These are phyloP conservation scores for Toxotes chatareus DNA, from an alignment of 2,113 vertebrate genomes.

Conservation along the genomic window DNA sequence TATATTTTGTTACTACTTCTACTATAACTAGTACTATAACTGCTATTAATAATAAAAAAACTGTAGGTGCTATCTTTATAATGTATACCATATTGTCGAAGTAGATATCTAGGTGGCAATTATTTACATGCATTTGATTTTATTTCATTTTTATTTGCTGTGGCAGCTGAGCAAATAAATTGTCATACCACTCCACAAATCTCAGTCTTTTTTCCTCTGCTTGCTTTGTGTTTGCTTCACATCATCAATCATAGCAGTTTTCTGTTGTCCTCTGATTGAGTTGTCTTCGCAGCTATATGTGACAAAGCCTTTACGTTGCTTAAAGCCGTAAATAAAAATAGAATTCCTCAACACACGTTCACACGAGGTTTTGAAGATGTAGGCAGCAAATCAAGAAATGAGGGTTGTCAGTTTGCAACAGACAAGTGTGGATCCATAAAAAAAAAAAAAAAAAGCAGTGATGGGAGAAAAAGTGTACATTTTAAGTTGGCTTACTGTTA, in stretches of 20 bases:
- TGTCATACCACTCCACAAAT: constrained; percentile 48
- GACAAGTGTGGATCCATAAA: constrained; percentile 51
- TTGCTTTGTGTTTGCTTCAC: constrained; percentile 66
- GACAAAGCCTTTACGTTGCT: constrained; percentile 68
- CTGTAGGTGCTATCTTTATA: background rate
- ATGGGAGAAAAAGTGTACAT: constrained; percentile 45
- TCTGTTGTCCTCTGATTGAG: constrained; percentile 69
- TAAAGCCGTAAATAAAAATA: constrained; percentile 77
- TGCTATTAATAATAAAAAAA: background rate
- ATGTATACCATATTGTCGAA: background rate
- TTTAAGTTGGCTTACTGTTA: constrained; percentile 49
- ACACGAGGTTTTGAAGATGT: constrained; percentile 65
- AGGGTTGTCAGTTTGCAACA: constrained; percentile 64
- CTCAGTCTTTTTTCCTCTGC: constrained; percentile 27
- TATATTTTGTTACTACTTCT: background rate
- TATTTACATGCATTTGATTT: constrained; percentile 48
- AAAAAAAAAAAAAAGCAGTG: constrained; percentile 1
- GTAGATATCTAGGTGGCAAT: background rate
- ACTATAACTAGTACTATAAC: background rate
- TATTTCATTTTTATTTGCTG: constrained; percentile 46
- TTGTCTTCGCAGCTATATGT: constrained; percentile 68
- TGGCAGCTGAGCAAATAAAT: constrained; percentile 71
- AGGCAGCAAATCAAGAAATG: constrained; percentile 61
- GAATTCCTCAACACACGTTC: constrained; percentile 66
- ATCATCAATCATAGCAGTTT: constrained; percentile 71